Conservation (phyloP, 2,888 invertebrate genomes). For the Stenichneumon culpator region DNA sequence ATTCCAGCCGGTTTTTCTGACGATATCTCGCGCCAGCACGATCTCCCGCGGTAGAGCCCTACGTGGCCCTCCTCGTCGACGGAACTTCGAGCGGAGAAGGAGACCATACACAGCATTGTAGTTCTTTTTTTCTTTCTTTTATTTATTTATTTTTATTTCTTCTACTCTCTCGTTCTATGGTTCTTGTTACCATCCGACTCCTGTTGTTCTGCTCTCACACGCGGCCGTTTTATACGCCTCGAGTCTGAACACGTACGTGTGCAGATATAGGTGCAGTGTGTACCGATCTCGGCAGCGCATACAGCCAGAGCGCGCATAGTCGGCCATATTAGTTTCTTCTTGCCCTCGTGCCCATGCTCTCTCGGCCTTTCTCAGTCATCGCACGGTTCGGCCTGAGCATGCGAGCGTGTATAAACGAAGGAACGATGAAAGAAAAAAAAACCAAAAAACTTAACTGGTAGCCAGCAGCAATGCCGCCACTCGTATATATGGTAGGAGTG, state of each 20-base stretch:
- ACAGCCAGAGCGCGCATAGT: slow-evolving; percentile 54
- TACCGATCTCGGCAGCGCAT: slow-evolving; percentile 58
- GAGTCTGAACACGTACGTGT: background rate
- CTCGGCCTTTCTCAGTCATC: slow-evolving; percentile 65
- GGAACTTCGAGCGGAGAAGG: slow-evolving; percentile 42
- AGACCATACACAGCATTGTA: slow-evolving; percentile 14
- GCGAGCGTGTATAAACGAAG: slow-evolving; percentile 37
- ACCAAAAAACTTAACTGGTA: slow-evolving; percentile 37
- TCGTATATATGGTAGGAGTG: slow-evolving; percentile 18
- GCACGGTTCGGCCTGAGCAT: slow-evolving; percentile 59
- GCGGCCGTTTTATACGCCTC: background rate
- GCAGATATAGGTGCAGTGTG: background rate
- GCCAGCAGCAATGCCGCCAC: slow-evolving; percentile 52
- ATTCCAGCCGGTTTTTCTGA: slow-evolving; percentile 81
- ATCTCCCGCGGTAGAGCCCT: slow-evolving; percentile 65
- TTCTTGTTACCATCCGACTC: slow-evolving; percentile 11
- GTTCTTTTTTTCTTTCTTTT: slow-evolving; percentile 8
- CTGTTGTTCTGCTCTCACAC: slow-evolving; percentile 1
- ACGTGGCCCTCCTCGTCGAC: slow-evolving; percentile 59
- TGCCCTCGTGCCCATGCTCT: slow-evolving; percentile 56
- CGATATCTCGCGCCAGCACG: slow-evolving; percentile 77
- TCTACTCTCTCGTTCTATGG: background rate
- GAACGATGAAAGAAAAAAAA: slow-evolving; percentile 18
- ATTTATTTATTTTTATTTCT: background rate
- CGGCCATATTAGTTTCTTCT: slow-evolving; percentile 69